Evolutionary conservation across 2,888 invertebrate species (phyloP).

Genomic region (Carpatolechia fugitivella): DNA sequence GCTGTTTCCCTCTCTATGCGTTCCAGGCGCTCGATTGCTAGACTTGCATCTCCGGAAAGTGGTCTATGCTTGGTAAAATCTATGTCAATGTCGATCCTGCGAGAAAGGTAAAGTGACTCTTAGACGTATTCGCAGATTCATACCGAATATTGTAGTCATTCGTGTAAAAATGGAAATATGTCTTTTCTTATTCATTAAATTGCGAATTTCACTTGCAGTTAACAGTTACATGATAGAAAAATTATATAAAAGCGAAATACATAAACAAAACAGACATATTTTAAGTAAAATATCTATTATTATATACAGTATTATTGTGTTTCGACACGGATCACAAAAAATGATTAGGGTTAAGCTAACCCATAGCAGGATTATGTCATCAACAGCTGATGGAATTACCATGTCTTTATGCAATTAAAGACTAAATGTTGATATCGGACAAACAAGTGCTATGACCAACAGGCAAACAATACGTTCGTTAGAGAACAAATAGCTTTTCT

Average conservation of each 20-base stretch:
- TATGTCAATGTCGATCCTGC: slow-evolving; percentile 65
- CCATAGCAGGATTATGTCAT: neutral
- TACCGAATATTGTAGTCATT: no score
- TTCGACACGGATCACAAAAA: neutral
- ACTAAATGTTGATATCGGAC: neutral
- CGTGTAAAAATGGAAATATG: no score
- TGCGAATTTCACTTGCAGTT: no score
- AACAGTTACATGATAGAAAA: no score
- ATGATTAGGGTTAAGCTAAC: neutral
- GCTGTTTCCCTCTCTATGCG: slow-evolving; percentile 64
- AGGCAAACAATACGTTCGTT: neutral
- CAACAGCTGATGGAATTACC: neutral
- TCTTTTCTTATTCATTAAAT: no score
- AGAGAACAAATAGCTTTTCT: no score
- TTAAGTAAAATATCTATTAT: no score
- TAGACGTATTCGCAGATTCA: no score
- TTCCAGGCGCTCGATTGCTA: slow-evolving; percentile 63
- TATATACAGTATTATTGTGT: neutral
- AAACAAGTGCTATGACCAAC: no score
- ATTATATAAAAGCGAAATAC: no score
- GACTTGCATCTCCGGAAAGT: slow-evolving; percentile 45
- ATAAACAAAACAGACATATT: no score
- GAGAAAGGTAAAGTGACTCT: no score
- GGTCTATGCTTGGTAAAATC: slow-evolving; percentile 50
- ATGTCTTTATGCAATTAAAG: neutral